phyloP scores from a whole-genome alignment of 2,888 invertebrate species.

The Biston betularia region DNA sequence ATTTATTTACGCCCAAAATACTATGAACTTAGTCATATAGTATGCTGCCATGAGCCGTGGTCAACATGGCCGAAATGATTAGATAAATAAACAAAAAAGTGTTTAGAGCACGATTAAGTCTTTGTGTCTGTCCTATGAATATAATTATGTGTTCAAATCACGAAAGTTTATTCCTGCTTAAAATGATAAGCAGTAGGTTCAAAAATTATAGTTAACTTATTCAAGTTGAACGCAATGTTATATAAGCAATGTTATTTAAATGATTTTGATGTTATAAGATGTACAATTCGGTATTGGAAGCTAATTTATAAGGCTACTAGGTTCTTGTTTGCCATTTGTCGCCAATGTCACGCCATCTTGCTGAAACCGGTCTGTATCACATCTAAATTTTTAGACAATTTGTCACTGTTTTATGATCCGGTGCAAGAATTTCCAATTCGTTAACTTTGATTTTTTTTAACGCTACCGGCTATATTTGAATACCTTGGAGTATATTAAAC shows the following conservation, averaged over 20 bases:
- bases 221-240: no score
- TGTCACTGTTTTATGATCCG: constrained; percentile 10
- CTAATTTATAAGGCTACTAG: constrained; percentile 2
- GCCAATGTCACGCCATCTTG: constrained; percentile 6
- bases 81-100: no score
- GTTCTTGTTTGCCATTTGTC: constrained; percentile 13
- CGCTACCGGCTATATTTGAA: background rate
- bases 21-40: no score
- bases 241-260: background rate
- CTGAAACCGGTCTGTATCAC: background rate
- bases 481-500: background rate
- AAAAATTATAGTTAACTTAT: no score
- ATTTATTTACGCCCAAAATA: no score
- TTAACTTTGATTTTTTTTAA: background rate
- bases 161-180: no score
- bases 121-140: no score
- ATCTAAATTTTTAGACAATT: constrained; percentile 11
- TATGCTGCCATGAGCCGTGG: no score
- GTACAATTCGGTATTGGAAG: constrained; percentile 1
- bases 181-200: no score
- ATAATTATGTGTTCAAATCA: no score
- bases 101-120: no score
- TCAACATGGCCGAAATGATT: no score
- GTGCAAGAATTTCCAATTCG: constrained; percentile 7
- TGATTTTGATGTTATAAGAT: background rate